These are phyloP conservation scores for Mongoloraphidia duomilia DNA, from an alignment of 2,888 invertebrate species.

Conservation along the genomic window DNA sequence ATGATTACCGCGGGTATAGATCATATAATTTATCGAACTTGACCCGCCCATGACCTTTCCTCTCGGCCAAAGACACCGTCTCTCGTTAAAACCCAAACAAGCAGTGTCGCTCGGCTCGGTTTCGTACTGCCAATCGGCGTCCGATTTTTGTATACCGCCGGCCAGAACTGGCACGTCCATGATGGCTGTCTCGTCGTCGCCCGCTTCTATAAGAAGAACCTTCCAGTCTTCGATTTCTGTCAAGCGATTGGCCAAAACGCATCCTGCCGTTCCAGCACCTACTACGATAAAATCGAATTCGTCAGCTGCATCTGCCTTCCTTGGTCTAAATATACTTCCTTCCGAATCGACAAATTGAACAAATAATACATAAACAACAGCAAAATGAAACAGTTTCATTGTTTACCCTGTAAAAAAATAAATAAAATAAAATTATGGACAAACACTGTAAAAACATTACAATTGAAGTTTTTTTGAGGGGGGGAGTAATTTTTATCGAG, in stretches of 20 bases:
- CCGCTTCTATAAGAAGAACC: conserved; percentile 59
- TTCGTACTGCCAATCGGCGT: conserved; percentile 68
- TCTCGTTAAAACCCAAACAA: conserved; percentile 64
- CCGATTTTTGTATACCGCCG: conserved; percentile 53
- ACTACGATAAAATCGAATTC: conserved; percentile 66
- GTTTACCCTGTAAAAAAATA: no score
- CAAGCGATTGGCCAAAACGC: conserved; percentile 57
- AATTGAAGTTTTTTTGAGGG: no score
- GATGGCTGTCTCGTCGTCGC: conserved; percentile 46
- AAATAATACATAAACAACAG: no score
- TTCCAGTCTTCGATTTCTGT: conserved; percentile 54
- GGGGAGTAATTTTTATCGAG: no score
- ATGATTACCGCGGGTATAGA: conserved; percentile 78
- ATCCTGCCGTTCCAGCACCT: conserved; percentile 71
- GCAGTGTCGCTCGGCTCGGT: conserved; percentile 60
- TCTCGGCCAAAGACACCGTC: conserved; percentile 66
- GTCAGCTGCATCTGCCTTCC: no score
- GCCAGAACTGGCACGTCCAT: conserved; percentile 67
- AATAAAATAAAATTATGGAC: no score
- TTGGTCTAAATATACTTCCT: no score
- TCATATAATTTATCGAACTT: conserved; percentile 79
- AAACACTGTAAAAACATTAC: no score
- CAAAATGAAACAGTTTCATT: no score
- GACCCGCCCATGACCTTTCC: conserved; percentile 78
- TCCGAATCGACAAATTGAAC: no score